Base-by-base conservation (phyloP, 2,113 vertebrate species). In the Oxyura jamaicensis region DNA sequence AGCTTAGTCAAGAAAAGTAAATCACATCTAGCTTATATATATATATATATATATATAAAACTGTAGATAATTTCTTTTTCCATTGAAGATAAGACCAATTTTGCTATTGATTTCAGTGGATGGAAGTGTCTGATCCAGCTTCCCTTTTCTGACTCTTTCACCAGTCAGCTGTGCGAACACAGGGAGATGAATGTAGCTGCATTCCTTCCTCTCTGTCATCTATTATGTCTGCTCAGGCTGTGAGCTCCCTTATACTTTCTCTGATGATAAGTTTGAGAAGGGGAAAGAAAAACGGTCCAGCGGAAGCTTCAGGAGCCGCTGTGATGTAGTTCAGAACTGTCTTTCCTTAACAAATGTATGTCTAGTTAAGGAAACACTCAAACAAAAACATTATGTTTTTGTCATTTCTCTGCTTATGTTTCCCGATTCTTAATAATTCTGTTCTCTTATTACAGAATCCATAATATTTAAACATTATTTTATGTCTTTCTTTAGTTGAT, bases 191-290 rank as follows among this genome's bases (percentile, higher is more conserved):
- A 53, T 23, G 23, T 13, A 42, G 10, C 53, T 28, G 6, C 19
- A 10, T 11, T 78, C 39, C 35, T 90, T 76, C 29, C 13, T 28
- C 65, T 85, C 11, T 29, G n/a, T 42, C 58, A 13, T 17, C 55
- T 66, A 33, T 28, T 33, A 1, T 13, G 21, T 48, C 58, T 88
- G 16, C 13, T 15, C 26, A 58, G 68, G 9, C n/a, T 83, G 23
- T 6, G 1, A 82, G 31, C 1, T n/a, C 13, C 39, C 15, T 76
- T 11, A 10, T 31, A 3, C 18, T 53, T 82, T 65, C 25, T 53
- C 3, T 53, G 39, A 48, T 10, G 2, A 23, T 20, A 46, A 0
- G 0, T 48, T 75, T 48, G 29, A 73, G 36, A 72, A 60, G 4
- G 1, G 3, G 10, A 88, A 69, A 66, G 10, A 9, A 79, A 86